Evolutionary conservation across 2,888 invertebrate genomes (phyloP).

Genomic region (Pterobdella sp.): DNA sequence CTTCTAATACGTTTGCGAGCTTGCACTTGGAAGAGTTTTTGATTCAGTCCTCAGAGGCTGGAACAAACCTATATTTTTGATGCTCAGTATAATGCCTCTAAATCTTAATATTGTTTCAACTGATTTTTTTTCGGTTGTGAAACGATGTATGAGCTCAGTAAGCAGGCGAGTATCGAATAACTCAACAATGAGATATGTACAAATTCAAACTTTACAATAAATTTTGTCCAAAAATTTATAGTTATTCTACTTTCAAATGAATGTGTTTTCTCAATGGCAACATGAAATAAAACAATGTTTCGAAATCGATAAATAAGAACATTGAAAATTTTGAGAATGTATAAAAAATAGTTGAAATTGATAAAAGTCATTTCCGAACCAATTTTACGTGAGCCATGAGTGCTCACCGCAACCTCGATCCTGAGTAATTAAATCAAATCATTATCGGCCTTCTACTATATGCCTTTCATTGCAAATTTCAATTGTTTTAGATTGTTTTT

Average conservation of each 20-base stretch:
- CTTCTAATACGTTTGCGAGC: background rate
- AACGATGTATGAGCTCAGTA: background rate
- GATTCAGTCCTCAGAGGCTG: slow-evolving; percentile 2
- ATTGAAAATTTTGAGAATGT: background rate
- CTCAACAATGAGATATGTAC: background rate
- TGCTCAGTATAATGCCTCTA: background rate
- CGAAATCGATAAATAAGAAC: background rate
- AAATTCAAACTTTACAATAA: too few relatives aligned
- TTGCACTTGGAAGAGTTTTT: background rate
- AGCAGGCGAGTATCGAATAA: background rate
- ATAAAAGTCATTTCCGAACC: too few relatives aligned
- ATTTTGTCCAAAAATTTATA: too few relatives aligned
- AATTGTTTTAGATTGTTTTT: background rate
- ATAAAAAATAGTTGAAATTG: too few relatives aligned
- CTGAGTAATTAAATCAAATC: background rate
- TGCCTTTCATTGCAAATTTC: background rate
- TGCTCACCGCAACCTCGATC: background rate
- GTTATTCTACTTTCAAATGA: too few relatives aligned
- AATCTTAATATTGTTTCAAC: slow-evolving; percentile 1
- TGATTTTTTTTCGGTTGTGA: background rate
- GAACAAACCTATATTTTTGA: background rate
- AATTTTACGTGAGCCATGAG: too few relatives aligned
- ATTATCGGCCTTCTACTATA: background rate
- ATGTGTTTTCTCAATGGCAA: background rate
- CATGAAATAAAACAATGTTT: too few relatives aligned